Percentiles rank a stretch among this genome's conserved stretches.
Conservation (phyloP, 2,113 vertebrate genomes). For the Leucosticte australis region DNA sequence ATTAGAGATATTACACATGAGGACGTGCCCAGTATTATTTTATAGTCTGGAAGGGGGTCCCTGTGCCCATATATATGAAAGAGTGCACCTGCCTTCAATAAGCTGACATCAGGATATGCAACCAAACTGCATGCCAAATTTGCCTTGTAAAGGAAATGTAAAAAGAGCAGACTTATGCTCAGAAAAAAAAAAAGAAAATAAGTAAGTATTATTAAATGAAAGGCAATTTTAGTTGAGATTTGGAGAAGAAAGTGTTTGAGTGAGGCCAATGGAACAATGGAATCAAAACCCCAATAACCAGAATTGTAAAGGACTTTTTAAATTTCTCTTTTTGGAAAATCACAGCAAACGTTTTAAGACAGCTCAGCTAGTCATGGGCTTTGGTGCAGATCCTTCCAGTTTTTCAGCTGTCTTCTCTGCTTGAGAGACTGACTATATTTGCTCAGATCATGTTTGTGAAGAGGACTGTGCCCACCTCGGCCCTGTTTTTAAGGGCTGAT, state of each 20-base stretch:
- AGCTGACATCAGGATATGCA: slow-evolving; percentile 57
- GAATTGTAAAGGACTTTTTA: not conserved
- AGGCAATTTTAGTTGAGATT: slow-evolving; percentile 33
- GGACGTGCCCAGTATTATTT: slow-evolving; percentile 66
- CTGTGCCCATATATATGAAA: slow-evolving; percentile 69
- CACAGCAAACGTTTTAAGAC: not conserved
- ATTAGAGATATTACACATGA: slow-evolving; percentile 53
- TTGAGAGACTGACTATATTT: not conserved
- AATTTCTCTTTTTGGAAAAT: not conserved
- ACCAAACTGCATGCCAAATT: slow-evolving; percentile 64
- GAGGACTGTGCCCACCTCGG: fast-evolving
- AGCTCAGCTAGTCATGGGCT: not conserved
- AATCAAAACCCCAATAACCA: not conserved
- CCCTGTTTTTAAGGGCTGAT: not conserved
- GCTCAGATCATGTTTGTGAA: not conserved
- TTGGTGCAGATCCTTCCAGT: not conserved
- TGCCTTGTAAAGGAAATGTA: slow-evolving; percentile 69
- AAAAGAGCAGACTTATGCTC: slow-evolving; percentile 61
- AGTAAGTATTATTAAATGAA: not conserved
- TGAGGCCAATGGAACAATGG: slow-evolving; percentile 3
- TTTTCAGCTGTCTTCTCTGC: not conserved
- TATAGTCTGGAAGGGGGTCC: slow-evolving; percentile 71
- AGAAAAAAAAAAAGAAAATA: not conserved
- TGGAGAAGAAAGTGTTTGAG: slow-evolving; percentile 35
- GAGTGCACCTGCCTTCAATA: slow-evolving; percentile 78